phyloP scores from a whole-genome alignment of 2,888 invertebrate genomes.

The Aphodius sticticus region DNA sequence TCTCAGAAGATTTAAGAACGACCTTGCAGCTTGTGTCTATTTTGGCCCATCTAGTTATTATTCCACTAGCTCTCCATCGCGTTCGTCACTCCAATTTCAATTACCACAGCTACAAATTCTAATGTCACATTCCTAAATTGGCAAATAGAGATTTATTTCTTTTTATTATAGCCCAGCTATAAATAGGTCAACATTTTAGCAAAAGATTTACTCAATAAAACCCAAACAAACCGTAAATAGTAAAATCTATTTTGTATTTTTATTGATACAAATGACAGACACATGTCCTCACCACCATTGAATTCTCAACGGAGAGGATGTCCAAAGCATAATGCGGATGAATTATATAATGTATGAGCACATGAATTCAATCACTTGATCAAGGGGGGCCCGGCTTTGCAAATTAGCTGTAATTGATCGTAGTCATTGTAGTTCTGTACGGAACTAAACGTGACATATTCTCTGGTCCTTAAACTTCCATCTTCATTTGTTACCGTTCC shows the following conservation, averaged over 20 bases:
- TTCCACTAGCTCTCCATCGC: too few relatives aligned
- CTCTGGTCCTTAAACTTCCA: not conserved
- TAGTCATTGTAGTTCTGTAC: not conserved
- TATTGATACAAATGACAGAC: not conserved
- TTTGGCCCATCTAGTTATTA: too few relatives aligned
- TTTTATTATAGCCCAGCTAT: not conserved
- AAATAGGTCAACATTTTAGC: not conserved
- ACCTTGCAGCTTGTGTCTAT: too few relatives aligned
- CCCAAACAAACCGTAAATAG: not conserved
- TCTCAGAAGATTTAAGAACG: too few relatives aligned
- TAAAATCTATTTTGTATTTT: not conserved
- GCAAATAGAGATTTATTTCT: not conserved
- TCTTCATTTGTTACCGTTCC: not conserved
- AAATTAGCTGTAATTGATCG: not conserved
- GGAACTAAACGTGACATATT: not conserved
- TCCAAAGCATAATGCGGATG: not conserved
- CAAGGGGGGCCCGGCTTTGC: not conserved
- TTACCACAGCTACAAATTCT: too few relatives aligned
- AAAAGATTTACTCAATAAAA: not conserved
- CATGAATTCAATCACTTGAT: not conserved
- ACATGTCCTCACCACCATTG: not conserved
- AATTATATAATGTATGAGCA: not conserved
- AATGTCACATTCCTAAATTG: not conserved
- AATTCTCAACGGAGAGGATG: not conserved
- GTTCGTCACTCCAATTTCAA: too few relatives aligned